Conservation (phyloP, 1,140 invertebrate genomes). For the Pseudomyrmex concolor region DNA sequence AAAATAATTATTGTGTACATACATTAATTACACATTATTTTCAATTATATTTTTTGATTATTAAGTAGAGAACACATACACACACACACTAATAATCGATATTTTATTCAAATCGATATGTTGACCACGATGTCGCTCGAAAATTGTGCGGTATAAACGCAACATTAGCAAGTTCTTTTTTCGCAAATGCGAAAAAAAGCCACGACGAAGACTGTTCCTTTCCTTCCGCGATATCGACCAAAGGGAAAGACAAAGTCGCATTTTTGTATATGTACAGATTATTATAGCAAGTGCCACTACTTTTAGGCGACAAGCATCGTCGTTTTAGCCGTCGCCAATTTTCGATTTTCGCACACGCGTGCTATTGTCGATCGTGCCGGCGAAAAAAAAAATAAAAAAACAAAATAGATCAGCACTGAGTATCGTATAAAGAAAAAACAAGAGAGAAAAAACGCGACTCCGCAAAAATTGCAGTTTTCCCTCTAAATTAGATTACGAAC, state of each 20-base stretch:
- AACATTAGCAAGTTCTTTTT: slow-evolving; percentile 14
- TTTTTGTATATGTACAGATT: slow-evolving; percentile 55
- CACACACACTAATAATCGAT: background rate
- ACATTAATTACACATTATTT: slow-evolving; percentile 3
- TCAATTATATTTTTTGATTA: background rate
- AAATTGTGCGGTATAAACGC: slow-evolving; percentile 20
- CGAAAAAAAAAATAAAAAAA: slow-evolving; percentile 3
- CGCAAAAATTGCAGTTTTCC: slow-evolving; percentile 57
- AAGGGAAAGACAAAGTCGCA: slow-evolving; percentile 46
- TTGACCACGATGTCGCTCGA: slow-evolving; percentile 11
- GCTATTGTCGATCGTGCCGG: slow-evolving; percentile 48
- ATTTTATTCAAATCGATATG: background rate
- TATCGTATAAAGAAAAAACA: slow-evolving; percentile 25
- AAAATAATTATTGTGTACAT: background rate
- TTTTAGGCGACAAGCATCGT: background rate
- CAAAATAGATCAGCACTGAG: slow-evolving; percentile 53
- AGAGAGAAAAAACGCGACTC: slow-evolving; percentile 31
- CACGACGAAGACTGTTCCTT: slow-evolving; percentile 53
- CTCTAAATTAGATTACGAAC: slow-evolving; percentile 57
- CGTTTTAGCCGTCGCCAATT: slow-evolving; percentile 23
- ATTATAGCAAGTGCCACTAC: background rate
- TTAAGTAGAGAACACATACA: background rate
- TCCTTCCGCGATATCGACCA: slow-evolving; percentile 52
- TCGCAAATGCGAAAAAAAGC: slow-evolving; percentile 37
- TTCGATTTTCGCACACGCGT: background rate